phyloP scores from a whole-genome alignment of 2,888 invertebrate species.

The Terebella lapidaria region DNA sequence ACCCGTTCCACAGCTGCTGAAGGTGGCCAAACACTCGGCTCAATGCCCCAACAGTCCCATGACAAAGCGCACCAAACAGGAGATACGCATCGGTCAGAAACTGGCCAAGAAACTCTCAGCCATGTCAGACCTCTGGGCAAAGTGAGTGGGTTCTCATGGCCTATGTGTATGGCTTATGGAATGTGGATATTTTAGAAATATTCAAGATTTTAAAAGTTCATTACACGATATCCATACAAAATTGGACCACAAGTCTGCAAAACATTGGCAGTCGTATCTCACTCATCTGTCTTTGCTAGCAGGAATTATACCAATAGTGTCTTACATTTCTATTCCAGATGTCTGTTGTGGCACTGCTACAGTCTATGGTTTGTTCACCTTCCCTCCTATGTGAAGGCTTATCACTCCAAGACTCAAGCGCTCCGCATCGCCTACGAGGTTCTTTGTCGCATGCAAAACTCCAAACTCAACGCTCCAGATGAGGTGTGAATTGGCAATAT shows the following conservation, averaged over 20 bases:
- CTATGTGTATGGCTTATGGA: no score
- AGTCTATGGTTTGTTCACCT: slow-evolving; percentile 93
- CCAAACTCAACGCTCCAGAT: slow-evolving; percentile 78
- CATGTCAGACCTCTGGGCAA: slow-evolving; percentile 86
- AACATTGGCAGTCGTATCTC: no score
- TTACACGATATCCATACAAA: no score
- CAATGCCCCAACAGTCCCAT: slow-evolving; percentile 71
- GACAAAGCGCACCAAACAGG: slow-evolving; percentile 89
- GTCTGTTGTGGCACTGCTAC: slow-evolving; percentile 56
- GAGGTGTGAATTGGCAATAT: slow-evolving; percentile 62
- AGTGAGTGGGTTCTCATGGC: slow-evolving; percentile 57
- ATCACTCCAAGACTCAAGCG: slow-evolving; percentile 70
- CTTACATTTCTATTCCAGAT: slow-evolving; percentile 29
- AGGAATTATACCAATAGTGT: no score
- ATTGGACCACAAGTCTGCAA: no score
- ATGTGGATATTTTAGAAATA: no score
- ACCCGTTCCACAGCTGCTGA: slow-evolving; percentile 53
- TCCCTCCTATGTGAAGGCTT: slow-evolving; percentile 71
- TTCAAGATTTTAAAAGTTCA: no score
- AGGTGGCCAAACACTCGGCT: slow-evolving; percentile 25
- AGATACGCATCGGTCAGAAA: slow-evolving; percentile 86
- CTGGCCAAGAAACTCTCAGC: slow-evolving; percentile 62
- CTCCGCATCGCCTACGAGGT: slow-evolving; percentile 79
- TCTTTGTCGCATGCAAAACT: slow-evolving; percentile 78
- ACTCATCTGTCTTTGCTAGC: no score